Conservation (phyloP, 2,113 vertebrate species). For the Willisornis vidua region DNA sequence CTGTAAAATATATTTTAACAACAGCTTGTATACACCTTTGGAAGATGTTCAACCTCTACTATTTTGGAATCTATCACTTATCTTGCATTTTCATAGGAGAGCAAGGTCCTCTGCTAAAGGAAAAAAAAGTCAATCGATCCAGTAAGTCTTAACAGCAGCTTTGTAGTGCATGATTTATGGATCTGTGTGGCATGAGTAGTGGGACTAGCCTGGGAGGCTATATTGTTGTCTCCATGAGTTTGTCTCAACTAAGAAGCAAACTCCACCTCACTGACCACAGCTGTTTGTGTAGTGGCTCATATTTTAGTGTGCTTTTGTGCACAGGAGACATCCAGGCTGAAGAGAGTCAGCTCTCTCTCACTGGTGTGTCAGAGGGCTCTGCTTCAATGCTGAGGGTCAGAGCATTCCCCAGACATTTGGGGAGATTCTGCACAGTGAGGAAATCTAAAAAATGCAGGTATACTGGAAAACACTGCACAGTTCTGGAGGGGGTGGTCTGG, state of each 20-base stretch:
- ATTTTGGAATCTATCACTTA: neutral
- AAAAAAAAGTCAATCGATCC: neutral
- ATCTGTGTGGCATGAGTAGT: neutral
- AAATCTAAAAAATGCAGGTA: neutral
- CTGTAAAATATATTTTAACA: neutral
- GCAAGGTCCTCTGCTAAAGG: neutral
- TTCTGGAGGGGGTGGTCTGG: neutral
- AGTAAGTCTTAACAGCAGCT: neutral
- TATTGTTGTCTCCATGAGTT: neutral
- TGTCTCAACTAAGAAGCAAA: neutral
- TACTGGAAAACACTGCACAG: rapidly evolving
- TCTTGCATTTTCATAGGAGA: neutral
- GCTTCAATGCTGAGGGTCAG: neutral
- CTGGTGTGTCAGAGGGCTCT: neutral
- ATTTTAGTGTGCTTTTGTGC: neutral
- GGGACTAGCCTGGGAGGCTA: neutral
- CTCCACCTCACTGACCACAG: neutral
- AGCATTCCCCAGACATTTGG: neutral
- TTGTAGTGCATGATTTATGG: neutral
- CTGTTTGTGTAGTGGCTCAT: neutral
- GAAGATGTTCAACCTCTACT: neutral
- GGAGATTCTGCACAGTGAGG: neutral
- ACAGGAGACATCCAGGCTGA: neutral
- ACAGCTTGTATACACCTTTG: neutral
- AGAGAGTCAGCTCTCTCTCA: neutral